A percentile compares a stretch with the other conserved stretches of the same genome.
phyloP scores from a whole-genome alignment of 23 tunicate genomes.

The Botrylloides violaceus region DNA sequence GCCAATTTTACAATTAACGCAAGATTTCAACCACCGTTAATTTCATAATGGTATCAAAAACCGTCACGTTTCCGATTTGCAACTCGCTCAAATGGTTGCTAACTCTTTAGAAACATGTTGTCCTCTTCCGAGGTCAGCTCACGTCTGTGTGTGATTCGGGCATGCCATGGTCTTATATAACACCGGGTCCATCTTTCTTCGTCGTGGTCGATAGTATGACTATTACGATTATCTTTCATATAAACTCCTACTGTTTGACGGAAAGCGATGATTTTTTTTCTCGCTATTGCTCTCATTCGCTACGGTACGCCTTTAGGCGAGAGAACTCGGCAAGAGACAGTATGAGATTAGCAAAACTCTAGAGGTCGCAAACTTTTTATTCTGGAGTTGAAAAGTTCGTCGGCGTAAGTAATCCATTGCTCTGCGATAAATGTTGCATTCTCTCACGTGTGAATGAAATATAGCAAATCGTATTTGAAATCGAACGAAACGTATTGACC shows the following conservation, averaged over 20 bases:
- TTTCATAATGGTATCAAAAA: too few relatives aligned
- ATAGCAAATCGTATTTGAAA: not conserved
- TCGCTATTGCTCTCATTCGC: not conserved
- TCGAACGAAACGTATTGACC: conserved; percentile 1
- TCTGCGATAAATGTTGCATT: not conserved
- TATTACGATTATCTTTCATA: not conserved
- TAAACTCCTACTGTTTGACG: not conserved
- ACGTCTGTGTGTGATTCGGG: too few relatives aligned
- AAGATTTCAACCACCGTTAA: too few relatives aligned
- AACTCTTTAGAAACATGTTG: too few relatives aligned
- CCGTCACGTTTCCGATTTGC: too few relatives aligned
- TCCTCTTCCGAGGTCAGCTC: too few relatives aligned
- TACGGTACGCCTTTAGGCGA: not conserved
- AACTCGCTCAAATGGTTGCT: too few relatives aligned
- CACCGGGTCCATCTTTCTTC: not conserved
- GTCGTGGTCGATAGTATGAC: not conserved
- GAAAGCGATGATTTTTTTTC: not conserved
- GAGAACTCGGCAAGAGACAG: not conserved
- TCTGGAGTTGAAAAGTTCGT: not conserved
- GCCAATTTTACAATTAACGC: too few relatives aligned
- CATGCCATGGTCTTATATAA: not conserved
- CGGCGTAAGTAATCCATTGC: not conserved
- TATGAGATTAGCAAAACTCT: not conserved
- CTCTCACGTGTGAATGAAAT: not conserved
- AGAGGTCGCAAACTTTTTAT: not conserved